A percentile compares a stretch with the other conserved stretches of the same genome.
These are phyloP conservation scores for Labroides dimidiatus DNA, from an alignment of 2,797 vertebrate genomes.

Conservation along the genomic window DNA sequence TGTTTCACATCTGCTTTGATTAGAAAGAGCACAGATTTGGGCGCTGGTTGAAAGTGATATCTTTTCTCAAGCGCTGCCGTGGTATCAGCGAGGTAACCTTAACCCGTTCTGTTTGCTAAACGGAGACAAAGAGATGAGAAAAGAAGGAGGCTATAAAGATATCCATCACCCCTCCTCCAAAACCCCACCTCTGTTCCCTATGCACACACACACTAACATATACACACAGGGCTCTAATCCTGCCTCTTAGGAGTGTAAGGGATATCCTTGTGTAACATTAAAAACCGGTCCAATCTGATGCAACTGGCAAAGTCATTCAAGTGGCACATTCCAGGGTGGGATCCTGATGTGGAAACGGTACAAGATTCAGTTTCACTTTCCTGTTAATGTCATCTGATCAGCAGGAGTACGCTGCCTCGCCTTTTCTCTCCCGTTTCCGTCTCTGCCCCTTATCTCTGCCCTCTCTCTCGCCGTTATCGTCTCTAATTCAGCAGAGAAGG, in stretches of 20 bases:
- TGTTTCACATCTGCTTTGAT: constrained; percentile 40
- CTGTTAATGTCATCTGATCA: constrained; percentile 75
- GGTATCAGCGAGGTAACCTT: constrained; percentile 62
- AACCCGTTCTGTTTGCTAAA: constrained; percentile 75
- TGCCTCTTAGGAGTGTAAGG: constrained; percentile 78
- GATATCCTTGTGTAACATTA: constrained; percentile 82
- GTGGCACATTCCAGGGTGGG: constrained; percentile 70
- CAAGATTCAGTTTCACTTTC: constrained; percentile 71
- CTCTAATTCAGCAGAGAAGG: constrained; percentile 69
- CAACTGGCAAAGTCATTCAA: constrained; percentile 76
- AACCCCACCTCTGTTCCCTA: constrained; percentile 52
- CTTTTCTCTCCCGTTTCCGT: constrained; percentile 55
- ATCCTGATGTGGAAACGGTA: constrained; percentile 64
- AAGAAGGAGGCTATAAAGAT: constrained; percentile 77
- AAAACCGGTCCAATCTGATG: constrained; percentile 78
- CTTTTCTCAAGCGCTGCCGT: constrained; percentile 47
- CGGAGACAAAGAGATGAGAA: constrained; percentile 76
- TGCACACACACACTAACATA: constrained; percentile 62
- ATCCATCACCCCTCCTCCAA: constrained; percentile 69
- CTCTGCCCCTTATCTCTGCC: constrained; percentile 31
- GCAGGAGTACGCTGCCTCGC: constrained; percentile 43
- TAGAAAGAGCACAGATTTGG: constrained; percentile 39
- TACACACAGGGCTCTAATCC: constrained; percentile 75
- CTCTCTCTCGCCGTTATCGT: constrained; percentile 57
- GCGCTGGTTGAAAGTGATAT: constrained; percentile 45